Evolutionary conservation across 2,113 vertebrate genomes (phyloP), one percentile per base, ranked within the genome.

Genomic region (Saimiri boliviensis): DNA sequence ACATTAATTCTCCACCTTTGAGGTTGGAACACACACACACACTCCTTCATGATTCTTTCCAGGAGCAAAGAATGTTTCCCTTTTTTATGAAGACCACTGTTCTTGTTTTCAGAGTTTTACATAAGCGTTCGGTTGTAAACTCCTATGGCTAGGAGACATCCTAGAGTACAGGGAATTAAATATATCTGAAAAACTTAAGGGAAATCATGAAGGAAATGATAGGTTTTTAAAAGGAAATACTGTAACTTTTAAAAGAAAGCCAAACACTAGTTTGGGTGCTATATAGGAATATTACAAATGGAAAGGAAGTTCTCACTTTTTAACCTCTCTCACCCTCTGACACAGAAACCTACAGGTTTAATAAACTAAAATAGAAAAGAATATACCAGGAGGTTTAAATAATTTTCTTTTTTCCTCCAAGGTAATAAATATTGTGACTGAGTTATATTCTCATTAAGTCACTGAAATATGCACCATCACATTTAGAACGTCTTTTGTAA

Each of bases 361-460:
- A 94, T 45, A 66, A 93, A 54, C 23, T 91, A 79, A 94, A 80
- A 83, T 83, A 91, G 27, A 81, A 66, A 96, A 79, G 54, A 85
- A 89, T 70, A 93, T 12, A 82, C 32, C 70, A 23, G n/a, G 35
- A 89, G 52, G 12, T 20, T 80, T 94, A 86, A 93, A 83, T 96
- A 89, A 35, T 58, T 89, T 95, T 52, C 40, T 68, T 77, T 93
- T 87, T 86, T 4, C 86, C 79, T 96, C 86, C 74, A 96, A 83
- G 66, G 47, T 86, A 95, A 82, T 96, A 83, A 94, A 77, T 71
- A 80, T 47, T 56, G 71, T 83, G 63, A 13, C 25, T 88, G 85
- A 95, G 37, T 92, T 96, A 90, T 77, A 70, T 81, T 89, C 77
- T 95, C 81, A 96, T 92, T 95, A 96, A 94, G 94, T 89, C 56